phyloP scores from a whole-genome alignment of 1,140 invertebrate species.

The Drosophila nebulosa region DNA sequence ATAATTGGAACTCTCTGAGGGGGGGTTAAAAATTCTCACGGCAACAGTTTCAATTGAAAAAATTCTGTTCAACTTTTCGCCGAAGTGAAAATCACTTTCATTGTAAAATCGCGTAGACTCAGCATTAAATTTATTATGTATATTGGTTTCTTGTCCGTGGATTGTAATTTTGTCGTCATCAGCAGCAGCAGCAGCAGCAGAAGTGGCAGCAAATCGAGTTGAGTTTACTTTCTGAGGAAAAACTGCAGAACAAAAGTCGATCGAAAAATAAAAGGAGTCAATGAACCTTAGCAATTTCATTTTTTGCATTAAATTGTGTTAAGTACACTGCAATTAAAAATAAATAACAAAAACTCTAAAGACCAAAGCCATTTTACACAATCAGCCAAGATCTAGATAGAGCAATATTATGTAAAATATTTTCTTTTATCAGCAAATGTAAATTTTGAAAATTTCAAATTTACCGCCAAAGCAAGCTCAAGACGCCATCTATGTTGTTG shows the following conservation, averaged over 20 bases:
- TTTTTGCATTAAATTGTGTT: slow-evolving; percentile 35
- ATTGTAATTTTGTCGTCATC: slow-evolving; percentile 45
- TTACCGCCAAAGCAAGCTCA: no score
- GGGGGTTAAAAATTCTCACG: slow-evolving; percentile 54
- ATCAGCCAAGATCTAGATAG: no score
- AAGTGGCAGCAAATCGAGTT: slow-evolving; percentile 19
- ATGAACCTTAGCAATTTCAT: slow-evolving; percentile 33
- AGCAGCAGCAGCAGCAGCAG: slow-evolving; percentile 31
- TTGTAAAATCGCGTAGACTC: slow-evolving; percentile 52
- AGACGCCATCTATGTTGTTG: no score
- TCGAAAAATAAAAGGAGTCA: slow-evolving; percentile 43
- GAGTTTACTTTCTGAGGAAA: slow-evolving; percentile 55
- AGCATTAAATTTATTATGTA: slow-evolving; percentile 50
- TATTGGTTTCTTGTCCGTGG: background rate
- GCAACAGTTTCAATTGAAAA: slow-evolving; percentile 57
- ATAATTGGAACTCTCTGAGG: no score
- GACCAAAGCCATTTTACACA: no score
- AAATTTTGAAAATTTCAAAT: no score
- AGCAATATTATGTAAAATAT: no score
- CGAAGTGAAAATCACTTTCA: slow-evolving; percentile 61
- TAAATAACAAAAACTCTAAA: no score
- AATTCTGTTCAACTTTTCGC: slow-evolving; percentile 47
- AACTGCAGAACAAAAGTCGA: slow-evolving; percentile 27
- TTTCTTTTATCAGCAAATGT: no score
- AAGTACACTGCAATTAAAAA: slow-evolving; percentile 23